Evolutionary conservation across 2,113 vertebrate species (phyloP), one percentile per base, ranked within the genome.

Genomic region (Scomber japonicus): DNA sequence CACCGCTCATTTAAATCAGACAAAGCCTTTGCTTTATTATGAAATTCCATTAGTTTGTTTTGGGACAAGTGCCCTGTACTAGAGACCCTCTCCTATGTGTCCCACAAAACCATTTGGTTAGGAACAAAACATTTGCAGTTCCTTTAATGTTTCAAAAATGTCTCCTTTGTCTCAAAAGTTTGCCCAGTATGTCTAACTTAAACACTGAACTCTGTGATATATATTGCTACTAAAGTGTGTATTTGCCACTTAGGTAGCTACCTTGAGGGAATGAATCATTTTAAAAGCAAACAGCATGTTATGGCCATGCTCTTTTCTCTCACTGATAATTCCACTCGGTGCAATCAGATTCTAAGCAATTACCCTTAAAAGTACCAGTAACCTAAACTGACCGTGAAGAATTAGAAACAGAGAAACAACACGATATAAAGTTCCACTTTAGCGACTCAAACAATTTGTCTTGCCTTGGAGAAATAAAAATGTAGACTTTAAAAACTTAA

Each of bases 371-470:
- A 82, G 86, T 77, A 83, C 65, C 76, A 59, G 76, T 85, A 92
- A 92, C 72, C 81, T 81, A 78, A 90, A 90, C 80, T 89, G 90
- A 91, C 89, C 89, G 88, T 83, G 86, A 90, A 84, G 78, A 92
- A 91, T 84, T 83, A 87, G 72, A 85, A 86, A 78, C 84, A 84
- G 81, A 75, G 75, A 82, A 87, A 82, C 44, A 71, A 78, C 77
- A 80, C 49, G 44, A 83, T 63, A 80, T 80, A 79, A 84, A 78
- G 81, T 74, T 87, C 75, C 76, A 84, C 82, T 82, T 82, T 61
- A 76, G 75, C 49, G 63, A 80, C 51, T 86, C 59, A 66, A 75
- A 83, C 72, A 74, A 82, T 89, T 91, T 75, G 74, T 86, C 84
- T 85, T 76, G 84, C 83, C 82, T 85, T 30, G 16, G 71, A 89